These are phyloP conservation scores for Antheraea pernyi DNA, from an alignment of 1,140 invertebrate species.

Conservation along the genomic window DNA sequence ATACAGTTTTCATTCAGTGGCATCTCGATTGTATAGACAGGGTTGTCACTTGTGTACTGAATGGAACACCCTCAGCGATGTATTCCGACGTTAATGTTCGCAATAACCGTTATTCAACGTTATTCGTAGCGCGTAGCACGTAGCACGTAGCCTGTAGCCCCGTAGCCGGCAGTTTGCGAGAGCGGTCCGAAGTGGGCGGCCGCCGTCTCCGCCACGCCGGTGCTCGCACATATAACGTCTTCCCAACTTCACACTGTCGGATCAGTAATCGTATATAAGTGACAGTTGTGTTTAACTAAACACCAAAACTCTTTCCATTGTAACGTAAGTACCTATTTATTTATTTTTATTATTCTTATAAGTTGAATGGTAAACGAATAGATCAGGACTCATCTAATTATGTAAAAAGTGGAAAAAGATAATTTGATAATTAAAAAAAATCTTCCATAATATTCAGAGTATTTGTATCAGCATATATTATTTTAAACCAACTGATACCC, in stretches of 20 bases:
- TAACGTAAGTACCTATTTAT: neutral
- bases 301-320: neutral
- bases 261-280: conserved; percentile 7
- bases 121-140: conserved; percentile 28
- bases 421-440: no score
- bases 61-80: neutral
- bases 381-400: no score
- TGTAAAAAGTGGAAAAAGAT: no score
- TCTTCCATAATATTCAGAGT: no score
- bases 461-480: no score
- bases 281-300: neutral
- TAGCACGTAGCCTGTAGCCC: conserved; percentile 44
- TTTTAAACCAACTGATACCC: no score
- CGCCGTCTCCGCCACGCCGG: conserved; percentile 31
- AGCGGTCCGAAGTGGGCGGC: conserved; percentile 52
- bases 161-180: conserved; percentile 48
- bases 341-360: neutral
- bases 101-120: neutral
- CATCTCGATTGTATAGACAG: neutral
- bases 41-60: neutral
- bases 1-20: neutral
- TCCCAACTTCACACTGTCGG: conserved; percentile 21
- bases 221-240: conserved; percentile 14
- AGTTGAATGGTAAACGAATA: neutral
- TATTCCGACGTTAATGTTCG: neutral